Base-by-base conservation (phyloP, 2,797 vertebrate genomes). In the Tokudaia tokunoshimensis region DNA sequence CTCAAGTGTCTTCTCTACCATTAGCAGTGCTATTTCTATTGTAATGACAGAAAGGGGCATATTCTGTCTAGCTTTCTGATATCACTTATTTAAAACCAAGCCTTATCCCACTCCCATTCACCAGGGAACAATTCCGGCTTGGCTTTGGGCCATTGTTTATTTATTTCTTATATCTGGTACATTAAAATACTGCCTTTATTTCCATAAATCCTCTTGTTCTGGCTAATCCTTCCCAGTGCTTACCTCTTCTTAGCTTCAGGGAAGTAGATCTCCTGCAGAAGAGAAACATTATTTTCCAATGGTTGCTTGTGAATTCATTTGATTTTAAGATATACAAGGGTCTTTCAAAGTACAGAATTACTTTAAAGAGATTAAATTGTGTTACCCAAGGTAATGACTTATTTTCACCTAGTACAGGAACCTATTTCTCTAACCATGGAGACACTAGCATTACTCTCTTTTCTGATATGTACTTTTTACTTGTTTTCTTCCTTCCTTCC, bases 141-240 rank as follows among this genome's bases (percentile, higher is more conserved):
- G 61, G 1, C 41, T 87, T 82, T 50, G 34, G 3, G 34, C 15
- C 12, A 52, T 41, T 26, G 55, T 24, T 17, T 55, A 6, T 76
- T 82, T 91, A 74, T 89, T 34, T 91, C 31, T 83, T 75, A 2
- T 22, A 72, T 59, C 41, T 14, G 2, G 1, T 65, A 6, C 86
- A 61, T 78, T 94, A 34, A 59, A 75, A 63, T 76, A 57, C 15
- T 72, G 29, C 1, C 78, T 92, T 94, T 7, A 87, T 89, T 92
- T 95, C 83, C 37, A 37, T 79, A 96, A 88, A 87, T 79, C 89
- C 61, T 84, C 84, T 67, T 50, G 26, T 52, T 90, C 88, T n/a
- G 10, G 6, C 17, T 78, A 84, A 74, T 74, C 17, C 15, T 89
- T 78, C 12, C 20, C n/a, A 87, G 44, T 63, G 75, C 9, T 61